Conservation (phyloP, 2,797 vertebrate genomes). For the Anguilla marmorata region DNA sequence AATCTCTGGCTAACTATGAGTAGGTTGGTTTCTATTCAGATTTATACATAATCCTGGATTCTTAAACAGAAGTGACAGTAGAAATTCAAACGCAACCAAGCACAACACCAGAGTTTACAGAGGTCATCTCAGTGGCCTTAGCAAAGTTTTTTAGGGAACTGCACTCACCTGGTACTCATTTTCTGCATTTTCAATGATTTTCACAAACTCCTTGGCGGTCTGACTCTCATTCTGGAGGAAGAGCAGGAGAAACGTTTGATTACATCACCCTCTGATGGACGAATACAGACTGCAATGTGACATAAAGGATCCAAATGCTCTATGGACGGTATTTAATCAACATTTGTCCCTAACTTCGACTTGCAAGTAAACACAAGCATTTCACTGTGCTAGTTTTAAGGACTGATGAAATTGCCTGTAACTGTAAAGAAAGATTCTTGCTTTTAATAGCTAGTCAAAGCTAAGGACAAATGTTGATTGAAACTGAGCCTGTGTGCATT, state of each 20-base stretch:
- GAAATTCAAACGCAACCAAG: neutral
- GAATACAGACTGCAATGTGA: neutral
- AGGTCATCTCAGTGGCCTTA: too few relatives aligned
- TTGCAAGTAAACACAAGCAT: neutral
- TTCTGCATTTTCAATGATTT: slow-evolving; percentile 89
- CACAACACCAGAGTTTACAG: too few relatives aligned
- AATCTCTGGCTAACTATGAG: neutral
- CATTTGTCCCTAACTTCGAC: too few relatives aligned
- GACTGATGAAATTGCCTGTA: too few relatives aligned
- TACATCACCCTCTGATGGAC: neutral
- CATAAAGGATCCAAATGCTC: neutral
- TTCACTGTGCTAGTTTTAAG: too few relatives aligned
- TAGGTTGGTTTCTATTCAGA: neutral
- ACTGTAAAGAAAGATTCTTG: too few relatives aligned
- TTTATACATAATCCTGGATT: neutral
- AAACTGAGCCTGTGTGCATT: too few relatives aligned
- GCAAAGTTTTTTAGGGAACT: neutral
- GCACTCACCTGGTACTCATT: slow-evolving; percentile 88
- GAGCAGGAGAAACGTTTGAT: neutral
- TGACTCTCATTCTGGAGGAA: slow-evolving; percentile 83
- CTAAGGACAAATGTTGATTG: too few relatives aligned
- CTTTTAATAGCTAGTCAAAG: too few relatives aligned
- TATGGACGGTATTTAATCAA: neutral
- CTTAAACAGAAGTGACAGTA: neutral
- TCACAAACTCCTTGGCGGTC: slow-evolving; percentile 92